phyloP scores from a whole-genome alignment of 2,888 invertebrate genomes.

The Smittia aterrima region DNA sequence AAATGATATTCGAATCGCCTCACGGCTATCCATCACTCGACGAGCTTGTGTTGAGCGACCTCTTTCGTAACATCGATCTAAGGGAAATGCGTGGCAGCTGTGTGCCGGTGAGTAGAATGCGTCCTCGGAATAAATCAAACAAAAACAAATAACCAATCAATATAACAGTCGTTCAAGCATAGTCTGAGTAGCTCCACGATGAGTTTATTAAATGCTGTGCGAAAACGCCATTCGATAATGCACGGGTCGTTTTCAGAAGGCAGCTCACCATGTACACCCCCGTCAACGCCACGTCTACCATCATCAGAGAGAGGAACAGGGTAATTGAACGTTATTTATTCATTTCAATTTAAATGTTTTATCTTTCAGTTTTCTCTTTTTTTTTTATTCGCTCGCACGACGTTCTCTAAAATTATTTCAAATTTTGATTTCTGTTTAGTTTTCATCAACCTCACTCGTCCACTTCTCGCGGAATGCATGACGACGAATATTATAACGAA shows the following conservation, averaged over 20 bases:
- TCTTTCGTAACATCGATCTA: slow-evolving; percentile 85
- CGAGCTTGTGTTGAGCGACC: slow-evolving; percentile 76
- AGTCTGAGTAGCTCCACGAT: slow-evolving; percentile 54
- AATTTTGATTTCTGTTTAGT: slow-evolving; percentile 22
- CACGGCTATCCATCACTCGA: slow-evolving; percentile 70
- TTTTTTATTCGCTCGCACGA: neutral
- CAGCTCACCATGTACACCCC: slow-evolving; percentile 54
- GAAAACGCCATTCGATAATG: slow-evolving; percentile 53
- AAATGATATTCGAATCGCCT: slow-evolving; percentile 72
- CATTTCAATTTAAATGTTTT: neutral
- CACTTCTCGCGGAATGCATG: slow-evolving; percentile 23
- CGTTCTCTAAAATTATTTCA: neutral
- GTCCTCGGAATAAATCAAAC: neutral
- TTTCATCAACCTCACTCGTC: slow-evolving; percentile 19
- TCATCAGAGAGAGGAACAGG: slow-evolving; percentile 44
- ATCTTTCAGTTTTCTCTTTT: neutral
- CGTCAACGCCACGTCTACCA: slow-evolving; percentile 51
- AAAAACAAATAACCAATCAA: neutral
- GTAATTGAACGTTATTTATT: neutral
- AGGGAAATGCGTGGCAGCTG: slow-evolving; percentile 83
- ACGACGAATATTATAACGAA: slow-evolving; percentile 21
- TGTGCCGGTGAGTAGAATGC: slow-evolving; percentile 61
- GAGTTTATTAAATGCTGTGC: slow-evolving; percentile 53
- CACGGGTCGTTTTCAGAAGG: slow-evolving; percentile 52
- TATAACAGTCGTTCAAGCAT: slow-evolving; percentile 53